Percentiles rank a stretch among this genome's conserved stretches.
phyloP scores from a whole-genome alignment of 2,113 vertebrate species.

The Crotophaga sulcirostris region DNA sequence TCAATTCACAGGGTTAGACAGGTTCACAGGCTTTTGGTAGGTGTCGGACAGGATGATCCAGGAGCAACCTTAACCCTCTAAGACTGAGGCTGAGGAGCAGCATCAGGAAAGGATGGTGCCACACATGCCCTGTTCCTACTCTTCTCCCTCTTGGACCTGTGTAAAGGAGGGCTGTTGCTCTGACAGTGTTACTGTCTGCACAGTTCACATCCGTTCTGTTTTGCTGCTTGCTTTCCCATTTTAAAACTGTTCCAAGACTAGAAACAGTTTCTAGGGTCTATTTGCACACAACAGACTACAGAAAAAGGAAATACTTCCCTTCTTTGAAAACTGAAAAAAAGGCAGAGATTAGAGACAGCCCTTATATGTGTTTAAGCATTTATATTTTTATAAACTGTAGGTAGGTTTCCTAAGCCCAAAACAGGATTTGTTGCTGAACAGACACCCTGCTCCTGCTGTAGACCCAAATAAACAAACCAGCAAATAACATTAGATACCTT shows the following conservation, averaged over 20 bases:
- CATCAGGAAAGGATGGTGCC: background rate
- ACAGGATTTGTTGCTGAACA: background rate
- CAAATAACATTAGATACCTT: slow-evolving; percentile 54
- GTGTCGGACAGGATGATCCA: background rate
- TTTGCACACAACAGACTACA: background rate
- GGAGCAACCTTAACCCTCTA: background rate
- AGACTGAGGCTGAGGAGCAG: background rate
- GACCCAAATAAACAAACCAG: background rate
- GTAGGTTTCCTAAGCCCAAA: background rate
- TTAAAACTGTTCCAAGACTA: background rate
- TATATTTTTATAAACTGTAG: background rate
- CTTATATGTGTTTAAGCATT: background rate
- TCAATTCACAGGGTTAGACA: background rate
- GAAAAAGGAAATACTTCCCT: background rate
- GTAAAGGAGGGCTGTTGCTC: background rate
- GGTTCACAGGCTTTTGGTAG: background rate
- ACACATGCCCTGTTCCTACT: fast-evolving
- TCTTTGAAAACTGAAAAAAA: background rate
- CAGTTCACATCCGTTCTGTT: background rate
- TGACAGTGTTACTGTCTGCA: background rate
- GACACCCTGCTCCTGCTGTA: background rate
- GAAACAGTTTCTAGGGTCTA: background rate
- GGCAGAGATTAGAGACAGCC: background rate
- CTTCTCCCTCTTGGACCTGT: background rate
- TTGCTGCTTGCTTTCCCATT: background rate